Conservation (phyloP, 2,113 vertebrate genomes). For the Clupea harengus region DNA sequence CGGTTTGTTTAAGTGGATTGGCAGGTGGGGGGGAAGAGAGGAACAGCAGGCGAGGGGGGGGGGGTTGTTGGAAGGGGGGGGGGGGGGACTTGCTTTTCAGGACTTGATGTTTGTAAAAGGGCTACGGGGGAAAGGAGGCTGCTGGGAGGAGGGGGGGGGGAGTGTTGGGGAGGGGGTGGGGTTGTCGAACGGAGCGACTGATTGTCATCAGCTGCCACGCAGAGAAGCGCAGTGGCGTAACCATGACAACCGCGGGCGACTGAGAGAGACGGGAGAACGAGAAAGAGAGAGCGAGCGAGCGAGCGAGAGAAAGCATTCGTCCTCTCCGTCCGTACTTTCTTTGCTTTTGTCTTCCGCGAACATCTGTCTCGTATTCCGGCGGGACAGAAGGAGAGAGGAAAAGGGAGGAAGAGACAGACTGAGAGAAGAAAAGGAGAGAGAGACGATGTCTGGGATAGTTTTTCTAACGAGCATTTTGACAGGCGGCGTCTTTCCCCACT, state of each 20-base stretch:
- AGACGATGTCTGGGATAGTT: conserved; percentile 20
- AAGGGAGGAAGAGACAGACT: conserved; percentile 16
- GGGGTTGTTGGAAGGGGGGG: not conserved
- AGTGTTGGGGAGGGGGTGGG: not conserved
- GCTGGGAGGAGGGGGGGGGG: not conserved
- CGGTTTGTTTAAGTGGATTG: conserved; percentile 52
- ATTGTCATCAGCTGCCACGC: conserved; percentile 40
- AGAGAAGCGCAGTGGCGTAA: conserved; percentile 42
- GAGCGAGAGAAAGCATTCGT: conserved; percentile 28
- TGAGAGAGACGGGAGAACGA: not conserved
- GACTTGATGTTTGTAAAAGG: not conserved
- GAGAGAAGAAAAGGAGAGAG: conserved; percentile 14
- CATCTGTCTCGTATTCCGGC: conserved; percentile 39
- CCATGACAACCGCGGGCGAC: conserved; percentile 41
- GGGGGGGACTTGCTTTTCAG: not conserved
- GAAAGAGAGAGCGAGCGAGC: conserved; percentile 24
- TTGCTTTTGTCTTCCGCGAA: conserved; percentile 44
- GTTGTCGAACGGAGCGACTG: conserved; percentile 31
- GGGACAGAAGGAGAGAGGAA: conserved; percentile 8
- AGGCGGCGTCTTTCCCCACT: conserved; percentile 41
- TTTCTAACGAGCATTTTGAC: conserved; percentile 48
- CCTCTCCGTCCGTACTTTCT: conserved; percentile 18
- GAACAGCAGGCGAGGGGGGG: conserved; percentile 5
- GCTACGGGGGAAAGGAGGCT: not conserved
- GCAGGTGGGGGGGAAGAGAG: conserved; percentile 27